Evolutionary conservation across 2,888 invertebrate species (phyloP).

Genomic region (Drosophila putrida): DNA sequence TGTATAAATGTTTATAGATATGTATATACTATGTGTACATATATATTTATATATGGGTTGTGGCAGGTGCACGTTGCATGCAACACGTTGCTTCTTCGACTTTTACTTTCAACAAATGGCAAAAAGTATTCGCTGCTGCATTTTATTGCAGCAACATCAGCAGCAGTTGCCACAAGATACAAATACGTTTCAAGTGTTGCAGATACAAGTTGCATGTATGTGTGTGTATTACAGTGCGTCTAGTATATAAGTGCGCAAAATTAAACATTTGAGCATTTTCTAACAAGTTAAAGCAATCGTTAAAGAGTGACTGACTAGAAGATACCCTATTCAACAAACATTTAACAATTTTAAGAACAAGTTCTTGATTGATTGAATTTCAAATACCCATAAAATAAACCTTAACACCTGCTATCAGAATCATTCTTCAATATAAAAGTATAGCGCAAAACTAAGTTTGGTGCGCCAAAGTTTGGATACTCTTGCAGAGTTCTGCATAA

Average conservation of each 20-base stretch:
- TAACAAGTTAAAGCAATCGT: slow-evolving; percentile 6
- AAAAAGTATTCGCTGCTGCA: slow-evolving; percentile 63
- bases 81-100: slow-evolving; percentile 40
- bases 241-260: slow-evolving; percentile 17
- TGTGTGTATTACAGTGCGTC: not conserved
- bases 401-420: too few species aligned
- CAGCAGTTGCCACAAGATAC: slow-evolving; percentile 55
- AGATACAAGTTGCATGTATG: slow-evolving; percentile 21
- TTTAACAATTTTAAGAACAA: not conserved
- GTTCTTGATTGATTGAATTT: not conserved
- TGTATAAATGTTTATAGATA: not conserved
- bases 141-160: slow-evolving; percentile 45
- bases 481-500: too few species aligned
- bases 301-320: not conserved
- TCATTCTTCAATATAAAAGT: not conserved
- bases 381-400: not conserved
- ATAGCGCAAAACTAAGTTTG: too few species aligned
- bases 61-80: slow-evolving; percentile 58
- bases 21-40: slow-evolving; percentile 10
- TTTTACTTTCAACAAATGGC: slow-evolving; percentile 62
- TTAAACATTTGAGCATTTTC: slow-evolving; percentile 26
- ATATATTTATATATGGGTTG: slow-evolving; percentile 15
- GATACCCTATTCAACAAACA: slow-evolving; percentile 13
- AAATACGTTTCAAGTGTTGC: slow-evolving; percentile 48
- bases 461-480: too few species aligned